phyloP scores from a whole-genome alignment of 2,113 vertebrate species.

The Corythoichthys intestinalis region DNA sequence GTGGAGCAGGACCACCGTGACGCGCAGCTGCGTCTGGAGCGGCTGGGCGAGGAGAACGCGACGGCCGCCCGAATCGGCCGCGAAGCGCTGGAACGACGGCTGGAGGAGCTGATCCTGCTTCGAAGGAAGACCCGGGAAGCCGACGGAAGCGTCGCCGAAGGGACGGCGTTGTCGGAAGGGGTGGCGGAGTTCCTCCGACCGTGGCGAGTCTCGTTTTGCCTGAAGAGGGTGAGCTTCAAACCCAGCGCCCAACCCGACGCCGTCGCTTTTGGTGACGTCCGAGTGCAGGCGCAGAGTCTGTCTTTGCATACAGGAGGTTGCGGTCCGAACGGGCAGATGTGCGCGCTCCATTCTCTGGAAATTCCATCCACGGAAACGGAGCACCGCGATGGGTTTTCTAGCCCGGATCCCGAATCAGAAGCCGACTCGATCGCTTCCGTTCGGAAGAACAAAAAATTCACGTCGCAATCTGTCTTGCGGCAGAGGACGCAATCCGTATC shows the following conservation, averaged over 20 bases:
- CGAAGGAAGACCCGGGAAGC: constrained; percentile 47
- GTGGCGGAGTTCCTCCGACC: constrained; percentile 65
- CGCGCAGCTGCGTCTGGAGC: constrained; percentile 63
- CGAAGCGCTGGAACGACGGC: constrained; percentile 61
- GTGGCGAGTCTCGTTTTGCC: constrained; percentile 65
- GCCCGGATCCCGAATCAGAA: constrained; percentile 46
- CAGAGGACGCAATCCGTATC: constrained; percentile 51
- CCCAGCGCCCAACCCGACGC: constrained; percentile 65
- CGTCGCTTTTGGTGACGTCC: constrained; percentile 69
- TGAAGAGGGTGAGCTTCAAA: constrained; percentile 72
- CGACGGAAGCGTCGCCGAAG: constrained; percentile 31
- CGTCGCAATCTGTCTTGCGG: constrained; percentile 53
- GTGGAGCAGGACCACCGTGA: constrained; percentile 74
- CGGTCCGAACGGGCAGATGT: constrained; percentile 53
- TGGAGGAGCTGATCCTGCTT: constrained; percentile 56
- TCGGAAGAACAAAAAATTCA: constrained; percentile 27
- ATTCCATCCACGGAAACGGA: constrained; percentile 16
- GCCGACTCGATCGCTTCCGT: constrained; percentile 42
- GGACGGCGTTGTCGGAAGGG: constrained; percentile 52
- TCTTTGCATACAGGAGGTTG: constrained; percentile 53
- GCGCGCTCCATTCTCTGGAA: constrained; percentile 61
- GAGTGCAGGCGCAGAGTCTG: constrained; percentile 59
- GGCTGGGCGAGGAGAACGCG: constrained; percentile 66
- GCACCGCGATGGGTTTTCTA: constrained; percentile 24
- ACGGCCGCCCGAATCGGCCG: constrained; percentile 59